Evolutionary conservation across 2,113 vertebrate genomes (phyloP).

Genomic region (Budorcas taxicolor): DNA sequence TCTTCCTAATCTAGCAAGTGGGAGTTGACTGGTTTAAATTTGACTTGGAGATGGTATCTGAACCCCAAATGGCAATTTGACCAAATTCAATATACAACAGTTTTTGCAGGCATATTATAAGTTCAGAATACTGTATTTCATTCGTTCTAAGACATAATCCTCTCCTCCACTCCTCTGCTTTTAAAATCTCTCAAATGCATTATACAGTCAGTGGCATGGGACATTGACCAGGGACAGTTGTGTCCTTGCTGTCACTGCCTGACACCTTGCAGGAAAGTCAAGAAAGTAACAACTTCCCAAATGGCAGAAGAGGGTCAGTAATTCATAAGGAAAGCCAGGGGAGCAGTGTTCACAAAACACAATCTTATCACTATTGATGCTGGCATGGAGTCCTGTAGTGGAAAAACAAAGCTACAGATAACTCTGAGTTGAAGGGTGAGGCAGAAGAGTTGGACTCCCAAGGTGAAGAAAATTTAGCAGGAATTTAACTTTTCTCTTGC

Average conservation of each 20-base stretch:
- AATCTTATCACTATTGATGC: background rate
- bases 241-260: background rate
- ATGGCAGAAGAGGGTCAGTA: background rate
- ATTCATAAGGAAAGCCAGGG: background rate
- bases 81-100: background rate
- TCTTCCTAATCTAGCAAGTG: background rate
- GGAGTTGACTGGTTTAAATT: background rate
- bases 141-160: background rate
- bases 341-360: background rate
- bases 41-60: background rate
- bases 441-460: background rate
- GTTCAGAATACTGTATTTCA: background rate
- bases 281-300: background rate
- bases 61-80: background rate
- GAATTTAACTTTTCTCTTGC: background rate
- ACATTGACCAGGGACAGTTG: background rate
- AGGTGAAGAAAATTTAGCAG: background rate
- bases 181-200: background rate
- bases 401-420: background rate
- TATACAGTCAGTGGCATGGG: background rate
- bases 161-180: background rate
- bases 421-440: background rate
- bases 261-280: background rate
- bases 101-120: background rate
- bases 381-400: background rate